These are phyloP conservation scores for Odocoileus virginianus DNA, from an alignment of 2,113 vertebrate species.

Conservation along the genomic window DNA sequence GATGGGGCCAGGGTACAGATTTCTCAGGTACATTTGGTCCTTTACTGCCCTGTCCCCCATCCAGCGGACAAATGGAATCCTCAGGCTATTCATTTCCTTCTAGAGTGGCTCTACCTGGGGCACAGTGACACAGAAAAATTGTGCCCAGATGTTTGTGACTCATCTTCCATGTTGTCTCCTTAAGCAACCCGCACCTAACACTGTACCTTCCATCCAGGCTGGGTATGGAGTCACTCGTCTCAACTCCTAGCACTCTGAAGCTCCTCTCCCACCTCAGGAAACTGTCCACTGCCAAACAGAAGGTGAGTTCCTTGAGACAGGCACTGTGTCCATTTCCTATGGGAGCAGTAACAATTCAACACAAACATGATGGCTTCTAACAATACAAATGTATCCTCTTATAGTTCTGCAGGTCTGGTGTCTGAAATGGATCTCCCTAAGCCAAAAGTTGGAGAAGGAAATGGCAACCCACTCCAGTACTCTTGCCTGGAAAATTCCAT, in stretches of 20 bases:
- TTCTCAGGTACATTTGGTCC: neutral
- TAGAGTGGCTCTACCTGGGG: neutral
- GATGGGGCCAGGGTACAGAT: neutral
- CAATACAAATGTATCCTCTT: neutral
- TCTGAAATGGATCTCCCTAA: neutral
- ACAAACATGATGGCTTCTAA: neutral
- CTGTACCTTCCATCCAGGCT: neutral
- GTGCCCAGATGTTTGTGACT: neutral
- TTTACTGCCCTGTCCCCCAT: neutral
- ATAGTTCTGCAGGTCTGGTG: neutral
- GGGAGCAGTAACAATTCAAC: neutral
- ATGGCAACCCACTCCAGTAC: too few relatives aligned
- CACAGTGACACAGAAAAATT: neutral
- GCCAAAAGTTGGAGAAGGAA: too few relatives aligned
- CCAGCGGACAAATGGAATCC: neutral
- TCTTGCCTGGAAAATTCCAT: too few relatives aligned
- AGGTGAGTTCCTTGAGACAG: neutral
- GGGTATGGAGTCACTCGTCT: neutral
- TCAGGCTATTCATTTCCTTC: neutral
- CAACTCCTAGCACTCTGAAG: neutral
- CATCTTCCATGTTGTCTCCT: neutral
- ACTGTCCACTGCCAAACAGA: neutral
- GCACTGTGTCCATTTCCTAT: neutral
- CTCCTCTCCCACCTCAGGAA: neutral
- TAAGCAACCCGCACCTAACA: neutral